These are phyloP conservation scores for Spodoptera picta DNA, from an alignment of 2,888 invertebrate genomes.

Conservation along the genomic window DNA sequence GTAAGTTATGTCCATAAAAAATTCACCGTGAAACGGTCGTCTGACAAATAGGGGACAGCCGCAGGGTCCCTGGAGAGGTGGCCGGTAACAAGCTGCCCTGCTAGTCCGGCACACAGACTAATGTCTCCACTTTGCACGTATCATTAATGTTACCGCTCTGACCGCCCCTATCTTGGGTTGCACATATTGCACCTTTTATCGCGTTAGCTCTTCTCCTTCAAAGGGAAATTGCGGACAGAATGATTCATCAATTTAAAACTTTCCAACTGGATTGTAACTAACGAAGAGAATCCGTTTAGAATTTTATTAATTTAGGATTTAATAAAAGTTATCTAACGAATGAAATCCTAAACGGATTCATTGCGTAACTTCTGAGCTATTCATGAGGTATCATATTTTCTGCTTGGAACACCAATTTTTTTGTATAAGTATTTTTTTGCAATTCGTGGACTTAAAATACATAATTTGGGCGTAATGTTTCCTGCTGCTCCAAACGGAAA, in stretches of 20 bases:
- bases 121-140: constrained; percentile 73
- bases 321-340: constrained; percentile 34
- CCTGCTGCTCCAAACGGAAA: constrained; percentile 76
- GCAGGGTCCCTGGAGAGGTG: constrained; percentile 68
- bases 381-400: constrained; percentile 16
- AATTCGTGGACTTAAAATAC: constrained; percentile 70
- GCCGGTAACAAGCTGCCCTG: constrained; percentile 66
- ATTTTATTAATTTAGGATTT: constrained; percentile 29
- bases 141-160: constrained; percentile 66
- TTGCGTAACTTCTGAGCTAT: constrained; percentile 26
- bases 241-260: constrained; percentile 28
- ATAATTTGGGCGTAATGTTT: constrained; percentile 78
- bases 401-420: constrained; percentile 33
- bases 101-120: constrained; percentile 62
- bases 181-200: constrained; percentile 45
- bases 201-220: constrained; percentile 24
- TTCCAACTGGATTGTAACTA: constrained; percentile 21
- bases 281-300: constrained; percentile 34
- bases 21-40: constrained; percentile 66
- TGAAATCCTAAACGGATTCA: constrained; percentile 23
- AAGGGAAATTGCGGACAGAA: constrained; percentile 24
- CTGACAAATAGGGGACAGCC: constrained; percentile 70
- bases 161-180: constrained; percentile 51
- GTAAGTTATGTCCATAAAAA: constrained; percentile 65
- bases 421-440: constrained; percentile 58